Conservation (phyloP, 1,140 invertebrate species). For the Sminthurides bifidus region DNA sequence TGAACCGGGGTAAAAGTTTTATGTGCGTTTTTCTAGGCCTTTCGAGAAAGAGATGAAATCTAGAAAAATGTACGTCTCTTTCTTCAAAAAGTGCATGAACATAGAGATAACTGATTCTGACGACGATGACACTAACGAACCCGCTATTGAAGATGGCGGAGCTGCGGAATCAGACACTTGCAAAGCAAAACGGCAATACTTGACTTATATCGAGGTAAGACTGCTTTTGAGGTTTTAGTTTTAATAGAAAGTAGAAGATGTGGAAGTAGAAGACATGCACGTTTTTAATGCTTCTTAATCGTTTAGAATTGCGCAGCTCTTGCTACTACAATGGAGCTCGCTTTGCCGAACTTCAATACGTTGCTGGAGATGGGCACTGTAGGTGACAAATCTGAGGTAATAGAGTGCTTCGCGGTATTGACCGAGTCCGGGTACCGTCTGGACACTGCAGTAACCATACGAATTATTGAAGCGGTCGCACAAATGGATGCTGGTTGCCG, state of each 20-base stretch:
- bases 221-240: neutral
- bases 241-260: neutral
- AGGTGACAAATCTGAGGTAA: slow-evolving; percentile 17
- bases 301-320: neutral
- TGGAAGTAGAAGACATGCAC: neutral
- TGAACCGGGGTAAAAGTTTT: no score
- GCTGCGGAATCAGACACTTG: neutral
- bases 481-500: slow-evolving; percentile 2
- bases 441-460: neutral
- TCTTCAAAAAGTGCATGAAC: neutral
- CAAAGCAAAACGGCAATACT: neutral
- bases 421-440: slow-evolving; percentile 1
- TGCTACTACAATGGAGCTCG: neutral
- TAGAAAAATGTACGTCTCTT: neutral
- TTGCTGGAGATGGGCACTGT: slow-evolving; percentile 14
- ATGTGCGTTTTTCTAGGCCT: neutral
- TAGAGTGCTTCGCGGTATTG: slow-evolving; percentile 13
- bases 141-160: neutral
- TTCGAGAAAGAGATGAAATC: neutral
- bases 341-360: slow-evolving; percentile 1
- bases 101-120: neutral
- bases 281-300: neutral
- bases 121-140: neutral
- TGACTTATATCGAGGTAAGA: neutral
- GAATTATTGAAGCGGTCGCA: slow-evolving; percentile 10